phyloP scores from a whole-genome alignment of 2,888 invertebrate genomes.

The Yponomeuta malinellus region DNA sequence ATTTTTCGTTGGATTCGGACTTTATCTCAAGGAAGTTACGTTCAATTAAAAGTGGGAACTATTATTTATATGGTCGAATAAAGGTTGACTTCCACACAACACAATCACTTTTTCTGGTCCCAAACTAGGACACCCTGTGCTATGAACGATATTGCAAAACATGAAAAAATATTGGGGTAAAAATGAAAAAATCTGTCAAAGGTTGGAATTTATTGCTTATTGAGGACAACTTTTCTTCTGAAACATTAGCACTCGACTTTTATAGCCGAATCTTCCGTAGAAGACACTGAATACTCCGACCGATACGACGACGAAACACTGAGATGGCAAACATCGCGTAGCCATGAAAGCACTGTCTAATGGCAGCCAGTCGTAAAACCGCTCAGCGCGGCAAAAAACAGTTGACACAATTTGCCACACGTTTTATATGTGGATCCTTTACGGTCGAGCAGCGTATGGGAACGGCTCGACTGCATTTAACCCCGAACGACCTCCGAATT shows the following conservation, averaged over 20 bases:
- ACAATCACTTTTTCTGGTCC: no score
- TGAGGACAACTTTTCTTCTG: no score
- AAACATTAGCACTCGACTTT: not conserved
- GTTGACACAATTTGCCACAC: not conserved
- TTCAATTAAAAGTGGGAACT: no score
- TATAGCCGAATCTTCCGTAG: slow-evolving; percentile 28
- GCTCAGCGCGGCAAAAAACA: not conserved
- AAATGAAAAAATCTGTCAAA: no score
- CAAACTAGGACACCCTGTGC: no score
- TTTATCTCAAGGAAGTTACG: no score
- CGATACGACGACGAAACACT: not conserved
- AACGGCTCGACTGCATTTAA: not conserved
- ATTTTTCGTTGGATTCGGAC: no score
- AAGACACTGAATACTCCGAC: slow-evolving; percentile 8
- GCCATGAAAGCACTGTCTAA: not conserved
- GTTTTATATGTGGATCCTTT: not conserved
- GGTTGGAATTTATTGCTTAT: no score
- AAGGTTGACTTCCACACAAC: no score
- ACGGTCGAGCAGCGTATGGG: slow-evolving; percentile 23
- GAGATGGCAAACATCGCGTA: not conserved
- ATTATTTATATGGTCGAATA: no score
- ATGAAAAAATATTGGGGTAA: no score
- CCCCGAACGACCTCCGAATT: not conserved
- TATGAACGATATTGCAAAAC: no score
- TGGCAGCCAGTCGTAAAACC: not conserved